Percentiles rank a stretch among this genome's conserved stretches.
phyloP scores from a whole-genome alignment of 2,888 invertebrate genomes.

The Eudemis profundana region DNA sequence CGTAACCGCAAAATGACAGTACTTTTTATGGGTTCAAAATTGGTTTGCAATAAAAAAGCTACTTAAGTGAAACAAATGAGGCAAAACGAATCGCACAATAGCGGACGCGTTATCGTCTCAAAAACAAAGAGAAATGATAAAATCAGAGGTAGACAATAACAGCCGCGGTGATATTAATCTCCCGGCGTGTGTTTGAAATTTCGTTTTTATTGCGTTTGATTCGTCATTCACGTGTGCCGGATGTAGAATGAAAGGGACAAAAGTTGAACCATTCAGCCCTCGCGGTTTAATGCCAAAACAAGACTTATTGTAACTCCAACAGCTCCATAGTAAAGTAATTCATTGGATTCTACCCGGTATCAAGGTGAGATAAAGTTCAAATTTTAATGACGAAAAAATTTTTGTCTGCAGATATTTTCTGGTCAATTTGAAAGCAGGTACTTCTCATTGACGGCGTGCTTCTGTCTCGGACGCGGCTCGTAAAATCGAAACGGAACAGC shows the following conservation, averaged over 20 bases:
- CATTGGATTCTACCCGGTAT: conserved; percentile 12
- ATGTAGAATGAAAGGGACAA: conserved; percentile 73
- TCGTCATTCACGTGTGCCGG: conserved; percentile 77
- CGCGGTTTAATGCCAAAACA: conserved; percentile 75
- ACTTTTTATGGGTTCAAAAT: conserved; percentile 19
- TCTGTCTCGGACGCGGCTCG: conserved; percentile 68
- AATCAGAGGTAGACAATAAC: conserved; percentile 49
- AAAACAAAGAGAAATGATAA: conserved; percentile 47
- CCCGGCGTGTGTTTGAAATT: conserved; percentile 48
- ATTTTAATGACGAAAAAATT: conserved; percentile 52
- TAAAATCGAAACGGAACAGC: conserved; percentile 78
- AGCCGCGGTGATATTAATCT: conserved; percentile 51
- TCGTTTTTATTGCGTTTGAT: conserved; percentile 63
- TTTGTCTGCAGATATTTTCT: conserved; percentile 46
- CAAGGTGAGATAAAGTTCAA: conserved; percentile 53
- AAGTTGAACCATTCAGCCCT: conserved; percentile 64
- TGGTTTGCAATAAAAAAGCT: conserved; percentile 22
- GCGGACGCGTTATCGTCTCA: conserved; percentile 39
- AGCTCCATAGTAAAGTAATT: conserved; percentile 46
- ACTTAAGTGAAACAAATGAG: conserved; percentile 37
- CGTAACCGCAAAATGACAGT: conserved; percentile 30
- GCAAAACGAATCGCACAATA: conserved; percentile 43
- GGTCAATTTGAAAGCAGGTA: conserved; percentile 55
- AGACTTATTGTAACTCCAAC: conserved; percentile 63
- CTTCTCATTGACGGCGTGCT: conserved; percentile 68